Percentiles rank a stretch among this genome's conserved stretches.
Evolutionary conservation across 2,797 vertebrate genomes (phyloP).

Genomic region (Oreortyx pictus): DNA sequence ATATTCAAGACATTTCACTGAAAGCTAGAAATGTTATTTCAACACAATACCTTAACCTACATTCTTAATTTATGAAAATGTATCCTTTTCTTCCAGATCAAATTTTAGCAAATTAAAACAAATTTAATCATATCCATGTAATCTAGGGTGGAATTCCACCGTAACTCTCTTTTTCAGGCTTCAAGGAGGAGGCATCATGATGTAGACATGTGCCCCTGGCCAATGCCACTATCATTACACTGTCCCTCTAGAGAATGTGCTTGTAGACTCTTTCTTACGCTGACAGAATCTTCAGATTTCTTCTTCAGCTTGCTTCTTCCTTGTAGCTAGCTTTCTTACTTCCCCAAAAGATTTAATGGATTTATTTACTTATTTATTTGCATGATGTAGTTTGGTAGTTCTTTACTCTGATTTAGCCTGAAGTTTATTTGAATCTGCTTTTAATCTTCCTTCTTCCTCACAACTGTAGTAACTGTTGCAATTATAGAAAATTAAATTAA

Average conservation of each 20-base stretch:
- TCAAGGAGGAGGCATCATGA: not conserved
- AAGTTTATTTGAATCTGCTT: not conserved
- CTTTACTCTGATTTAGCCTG: not conserved
- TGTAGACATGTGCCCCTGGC: not conserved
- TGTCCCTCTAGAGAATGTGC: not conserved
- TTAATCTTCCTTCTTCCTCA: not conserved
- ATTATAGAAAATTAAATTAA: not conserved
- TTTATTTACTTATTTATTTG: not conserved
- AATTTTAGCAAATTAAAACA: not conserved
- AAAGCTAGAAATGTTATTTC: not conserved
- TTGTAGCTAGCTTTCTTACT: not conserved
- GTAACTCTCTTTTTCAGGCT: not conserved
- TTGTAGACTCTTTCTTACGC: not conserved
- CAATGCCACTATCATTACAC: not conserved
- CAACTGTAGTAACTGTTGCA: not conserved
- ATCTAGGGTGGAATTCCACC: not conserved
- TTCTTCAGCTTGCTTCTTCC: not conserved
- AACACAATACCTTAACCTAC: not conserved
- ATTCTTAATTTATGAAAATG: not conserved
- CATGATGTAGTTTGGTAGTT: not conserved
- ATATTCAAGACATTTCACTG: not conserved
- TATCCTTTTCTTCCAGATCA: not conserved
- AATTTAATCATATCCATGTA: not conserved
- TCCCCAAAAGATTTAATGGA: not conserved
- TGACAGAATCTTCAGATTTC: not conserved